phyloP scores from a whole-genome alignment of 2,113 vertebrate genomes.

The Gnathonemus longibarbis region DNA sequence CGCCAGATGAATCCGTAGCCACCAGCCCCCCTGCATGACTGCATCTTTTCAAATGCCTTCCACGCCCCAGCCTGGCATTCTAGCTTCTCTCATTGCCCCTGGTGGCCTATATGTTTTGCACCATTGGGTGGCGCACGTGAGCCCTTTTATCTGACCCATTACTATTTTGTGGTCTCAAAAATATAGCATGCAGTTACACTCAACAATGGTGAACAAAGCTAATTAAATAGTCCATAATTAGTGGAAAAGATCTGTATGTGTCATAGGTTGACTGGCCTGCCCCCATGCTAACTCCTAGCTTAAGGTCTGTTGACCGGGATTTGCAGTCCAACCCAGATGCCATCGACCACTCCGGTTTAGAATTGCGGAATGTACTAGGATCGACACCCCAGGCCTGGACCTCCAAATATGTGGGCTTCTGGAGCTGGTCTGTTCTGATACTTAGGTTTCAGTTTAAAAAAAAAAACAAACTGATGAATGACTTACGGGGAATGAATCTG shows the following conservation, averaged over 20 bases:
- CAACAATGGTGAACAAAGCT: neutral
- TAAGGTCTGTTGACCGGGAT: neutral
- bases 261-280: neutral
- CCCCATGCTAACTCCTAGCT: neutral
- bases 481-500: neutral
- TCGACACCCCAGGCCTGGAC: neutral
- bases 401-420: neutral
- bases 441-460: neutral
- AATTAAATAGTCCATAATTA: neutral
- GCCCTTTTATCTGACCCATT: neutral
- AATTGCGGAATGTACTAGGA: constrained; percentile 65
- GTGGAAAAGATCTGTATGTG: neutral
- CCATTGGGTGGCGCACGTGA: neutral
- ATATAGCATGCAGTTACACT: neutral
- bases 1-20: neutral
- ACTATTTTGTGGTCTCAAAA: neutral
- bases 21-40: neutral
- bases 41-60: neutral
- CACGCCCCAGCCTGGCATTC: neutral
- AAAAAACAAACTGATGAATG: neutral
- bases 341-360: constrained; percentile 63
- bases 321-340: constrained; percentile 60
- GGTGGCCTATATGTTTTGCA: neutral
- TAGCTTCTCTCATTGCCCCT: neutral
- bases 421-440: neutral